Evolutionary conservation across 2,113 vertebrate species (phyloP), one percentile per base, ranked within the genome.

Genomic region (Thamnophis sirtalis): DNA sequence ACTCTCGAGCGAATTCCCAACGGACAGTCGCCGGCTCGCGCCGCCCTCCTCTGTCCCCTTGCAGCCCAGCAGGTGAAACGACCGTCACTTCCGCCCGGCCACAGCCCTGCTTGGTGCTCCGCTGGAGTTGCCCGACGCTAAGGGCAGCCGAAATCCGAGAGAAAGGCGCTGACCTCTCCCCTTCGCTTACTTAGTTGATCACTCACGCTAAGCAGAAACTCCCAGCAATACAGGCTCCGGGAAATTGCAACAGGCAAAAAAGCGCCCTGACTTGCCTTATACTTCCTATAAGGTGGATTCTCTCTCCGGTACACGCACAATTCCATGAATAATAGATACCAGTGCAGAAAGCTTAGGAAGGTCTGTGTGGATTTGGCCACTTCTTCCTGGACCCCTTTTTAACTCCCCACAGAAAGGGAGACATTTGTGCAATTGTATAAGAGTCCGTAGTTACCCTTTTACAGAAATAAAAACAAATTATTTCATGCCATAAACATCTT

Each of bases 11-110:
- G 28, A 84, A 53, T 60, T 50, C 58, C 68, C 89, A 84, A 58
- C 53, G 86, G 92, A 84, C 86, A 9, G 24, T 53, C 43, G 22
- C 28, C 24, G 58, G 86, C 58, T 84, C 3, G 54, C 24, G 22
- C n/a, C 91, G 26, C n/a, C 63, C 28, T 51, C 17, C 22, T 21
- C 49, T 26, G 5, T 4, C 88, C 22, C 84, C n/a, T 22, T 43
- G 6, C 51, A 43, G 91, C 91, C 73, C 92, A 89, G 92, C 92
- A 93, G 92, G 92, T 93, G 92, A 93, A 91, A 9, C 54, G 90
- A 7, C 86, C 92, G 92, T 93, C 92, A 93, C 92, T 93, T 93
- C 92, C 92, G 92, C 89, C 92, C 33, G 22, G 54, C 54, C 86
- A n/a, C 48, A 28, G 85, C 92, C 60, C 73, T 24, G n/a, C 51